Percentiles rank a stretch among this genome's conserved stretches.
phyloP scores from a whole-genome alignment of 2,888 invertebrate species.

The Nomada ferruginata region DNA sequence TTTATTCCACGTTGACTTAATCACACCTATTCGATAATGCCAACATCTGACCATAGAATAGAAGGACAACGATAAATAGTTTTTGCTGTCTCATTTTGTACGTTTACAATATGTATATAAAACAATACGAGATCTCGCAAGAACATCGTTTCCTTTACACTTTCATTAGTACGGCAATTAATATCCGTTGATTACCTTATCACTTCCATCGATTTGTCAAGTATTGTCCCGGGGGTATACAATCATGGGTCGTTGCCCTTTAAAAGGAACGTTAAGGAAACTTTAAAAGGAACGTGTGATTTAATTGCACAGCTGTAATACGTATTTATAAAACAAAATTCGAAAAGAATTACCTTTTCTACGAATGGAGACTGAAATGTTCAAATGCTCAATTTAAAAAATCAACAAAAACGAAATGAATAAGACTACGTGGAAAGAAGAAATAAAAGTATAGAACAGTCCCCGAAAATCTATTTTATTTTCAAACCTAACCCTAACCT shows the following conservation, averaged over 20 bases:
- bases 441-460: too few relatives aligned
- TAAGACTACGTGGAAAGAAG: too few relatives aligned
- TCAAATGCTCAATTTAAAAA: too few relatives aligned
- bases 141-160: conserved; percentile 16
- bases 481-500: too few relatives aligned
- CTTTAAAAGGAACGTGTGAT: not conserved
- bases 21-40: conserved; percentile 41
- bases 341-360: too few relatives aligned
- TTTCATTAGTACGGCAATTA: conserved; percentile 45
- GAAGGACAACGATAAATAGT: conserved; percentile 39
- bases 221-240: not conserved
- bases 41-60: conserved; percentile 28
- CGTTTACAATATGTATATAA: conserved; percentile 2
- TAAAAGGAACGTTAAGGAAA: not conserved
- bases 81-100: conserved; percentile 35
- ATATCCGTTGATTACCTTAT: conserved; percentile 27
- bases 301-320: not conserved
- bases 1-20: conserved; percentile 31
- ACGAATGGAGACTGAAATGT: too few relatives aligned
- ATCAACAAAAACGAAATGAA: too few relatives aligned
- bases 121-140: conserved; percentile 7
- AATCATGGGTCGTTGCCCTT: conserved; percentile 22
- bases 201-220: conserved; percentile 23
- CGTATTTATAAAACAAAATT: not conserved
- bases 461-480: too few relatives aligned